Percentiles rank a stretch among this genome's conserved stretches.
phyloP scores from a whole-genome alignment of 2,797 vertebrate species.

The Halcyon leucocephala region DNA sequence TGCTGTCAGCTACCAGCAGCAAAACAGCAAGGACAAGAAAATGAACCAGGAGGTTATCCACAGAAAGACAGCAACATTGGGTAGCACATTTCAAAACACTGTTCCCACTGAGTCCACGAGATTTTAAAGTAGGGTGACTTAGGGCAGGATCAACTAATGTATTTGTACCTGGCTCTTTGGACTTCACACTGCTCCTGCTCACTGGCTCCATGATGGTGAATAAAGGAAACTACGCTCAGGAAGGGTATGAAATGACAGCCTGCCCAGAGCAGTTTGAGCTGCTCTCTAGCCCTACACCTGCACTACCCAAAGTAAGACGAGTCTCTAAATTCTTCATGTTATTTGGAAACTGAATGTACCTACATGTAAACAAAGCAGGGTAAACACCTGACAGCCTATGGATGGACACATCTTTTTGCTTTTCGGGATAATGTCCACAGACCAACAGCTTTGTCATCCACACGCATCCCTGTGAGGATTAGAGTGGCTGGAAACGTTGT shows the following conservation, averaged over 20 bases:
- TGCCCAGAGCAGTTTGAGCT: background rate
- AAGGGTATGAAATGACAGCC: background rate
- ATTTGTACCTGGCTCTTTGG: background rate
- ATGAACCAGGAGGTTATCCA: fast-evolving
- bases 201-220: background rate
- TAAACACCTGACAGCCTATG: background rate
- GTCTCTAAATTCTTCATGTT: background rate
- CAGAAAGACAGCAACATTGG: background rate
- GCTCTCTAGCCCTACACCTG: too few species aligned
- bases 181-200: background rate
- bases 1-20: background rate
- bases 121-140: background rate
- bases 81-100: background rate
- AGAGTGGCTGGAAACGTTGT: background rate
- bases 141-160: background rate
- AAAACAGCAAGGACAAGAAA: background rate
- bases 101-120: background rate
- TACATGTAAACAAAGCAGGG: fast-evolving
- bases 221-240: background rate
- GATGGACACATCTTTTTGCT: background rate
- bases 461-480: background rate
- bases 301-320: background rate
- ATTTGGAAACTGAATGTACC: background rate
- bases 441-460: background rate
- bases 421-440: background rate